Conservation (phyloP, 2,888 invertebrate species). For the Antitype chi region DNA sequence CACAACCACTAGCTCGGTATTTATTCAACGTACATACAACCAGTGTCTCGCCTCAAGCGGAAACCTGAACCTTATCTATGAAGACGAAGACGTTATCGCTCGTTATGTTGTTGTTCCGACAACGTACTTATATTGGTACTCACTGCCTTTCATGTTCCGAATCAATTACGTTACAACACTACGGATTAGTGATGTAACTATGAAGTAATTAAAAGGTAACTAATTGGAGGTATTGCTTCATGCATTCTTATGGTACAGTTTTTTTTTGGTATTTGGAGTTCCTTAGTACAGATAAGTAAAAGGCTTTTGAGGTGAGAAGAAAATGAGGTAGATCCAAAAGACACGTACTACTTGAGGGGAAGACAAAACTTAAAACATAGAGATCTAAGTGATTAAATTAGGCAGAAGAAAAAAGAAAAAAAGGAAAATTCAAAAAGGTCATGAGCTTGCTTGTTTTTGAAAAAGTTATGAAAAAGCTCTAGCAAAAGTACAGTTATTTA, state of each 20-base stretch:
- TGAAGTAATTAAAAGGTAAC: constrained; percentile 41
- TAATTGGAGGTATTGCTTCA: background rate
- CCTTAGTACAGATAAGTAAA: background rate
- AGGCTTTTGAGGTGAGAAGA: no score
- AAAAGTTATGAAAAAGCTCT: background rate
- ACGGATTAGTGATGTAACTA: constrained; percentile 41
- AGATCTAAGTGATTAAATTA: background rate
- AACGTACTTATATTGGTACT: constrained; percentile 33
- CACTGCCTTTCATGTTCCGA: constrained; percentile 62
- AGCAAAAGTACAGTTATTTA: background rate
- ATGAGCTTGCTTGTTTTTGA: background rate
- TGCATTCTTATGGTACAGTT: constrained; percentile 2
- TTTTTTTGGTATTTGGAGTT: constrained; percentile 11
- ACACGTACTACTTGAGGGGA: background rate
- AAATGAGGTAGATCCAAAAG: background rate
- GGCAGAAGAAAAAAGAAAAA: background rate
- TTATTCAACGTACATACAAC: constrained; percentile 14
- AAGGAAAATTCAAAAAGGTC: background rate
- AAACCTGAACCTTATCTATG: constrained; percentile 62
- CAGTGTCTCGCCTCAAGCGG: constrained; percentile 40
- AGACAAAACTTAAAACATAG: no score
- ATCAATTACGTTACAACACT: constrained; percentile 62
- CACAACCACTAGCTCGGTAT: constrained; percentile 8
- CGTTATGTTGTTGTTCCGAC: constrained; percentile 49
- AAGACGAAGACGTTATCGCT: constrained; percentile 57